Percentiles rank a stretch among this genome's conserved stretches.
phyloP scores from a whole-genome alignment of 2,113 vertebrate genomes.

The Actenoides lindsayi region DNA sequence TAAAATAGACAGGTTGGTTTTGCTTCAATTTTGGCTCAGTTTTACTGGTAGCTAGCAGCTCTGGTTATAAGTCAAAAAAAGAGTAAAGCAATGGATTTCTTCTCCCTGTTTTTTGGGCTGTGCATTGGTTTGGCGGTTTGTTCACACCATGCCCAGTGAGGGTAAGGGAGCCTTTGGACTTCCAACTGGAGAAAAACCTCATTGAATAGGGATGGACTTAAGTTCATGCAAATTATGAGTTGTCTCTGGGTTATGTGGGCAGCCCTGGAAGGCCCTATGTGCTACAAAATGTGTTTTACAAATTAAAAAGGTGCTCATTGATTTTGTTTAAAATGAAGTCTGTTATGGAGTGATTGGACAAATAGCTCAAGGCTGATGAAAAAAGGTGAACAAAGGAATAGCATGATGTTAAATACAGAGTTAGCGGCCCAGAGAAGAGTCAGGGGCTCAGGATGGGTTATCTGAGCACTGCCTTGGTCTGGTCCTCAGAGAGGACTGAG shows the following conservation, averaged over 20 bases:
- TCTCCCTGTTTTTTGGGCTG: not conserved
- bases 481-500: not conserved
- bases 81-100: not conserved
- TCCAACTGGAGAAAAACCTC: not conserved
- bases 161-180: not conserved
- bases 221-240: not conserved
- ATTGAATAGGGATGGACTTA: not conserved
- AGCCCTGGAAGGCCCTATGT: not conserved
- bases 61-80: not conserved
- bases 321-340: not conserved
- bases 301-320: not conserved
- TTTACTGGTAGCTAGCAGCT: not conserved
- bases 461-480: accelerated
- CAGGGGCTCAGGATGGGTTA: not conserved
- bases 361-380: not conserved
- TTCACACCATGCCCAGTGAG: not conserved
- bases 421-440: not conserved
- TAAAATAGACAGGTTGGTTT: not conserved
- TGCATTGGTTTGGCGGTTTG: not conserved
- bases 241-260: not conserved
- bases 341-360: not conserved
- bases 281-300: not conserved
- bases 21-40: not conserved
- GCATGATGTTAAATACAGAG: not conserved
- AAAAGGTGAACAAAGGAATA: not conserved